Percentiles rank a stretch among this genome's conserved stretches.
phyloP scores from a whole-genome alignment of 2,797 vertebrate species.

The Coregonus sp. region DNA sequence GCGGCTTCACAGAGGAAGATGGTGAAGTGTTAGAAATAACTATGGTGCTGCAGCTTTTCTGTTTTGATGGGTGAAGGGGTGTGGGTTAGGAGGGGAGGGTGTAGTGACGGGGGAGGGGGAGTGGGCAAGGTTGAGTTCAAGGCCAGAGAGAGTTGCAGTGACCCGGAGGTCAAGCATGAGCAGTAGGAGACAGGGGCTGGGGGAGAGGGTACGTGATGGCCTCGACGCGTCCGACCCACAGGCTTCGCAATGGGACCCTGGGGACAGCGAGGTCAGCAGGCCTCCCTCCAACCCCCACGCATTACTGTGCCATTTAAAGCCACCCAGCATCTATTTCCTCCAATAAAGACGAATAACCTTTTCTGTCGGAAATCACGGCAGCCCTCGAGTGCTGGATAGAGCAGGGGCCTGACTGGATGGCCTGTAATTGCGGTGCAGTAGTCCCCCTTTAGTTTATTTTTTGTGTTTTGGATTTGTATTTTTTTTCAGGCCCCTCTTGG shows the following conservation, averaged over 20 bases:
- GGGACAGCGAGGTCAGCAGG: conserved; percentile 74
- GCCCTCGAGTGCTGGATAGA: conserved; percentile 71
- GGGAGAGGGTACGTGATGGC: conserved; percentile 48
- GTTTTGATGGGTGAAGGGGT: conserved; percentile 9
- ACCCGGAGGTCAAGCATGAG: conserved; percentile 58
- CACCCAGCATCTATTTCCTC: conserved; percentile 84
- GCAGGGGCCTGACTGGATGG: conserved; percentile 72
- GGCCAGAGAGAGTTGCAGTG: conserved; percentile 55
- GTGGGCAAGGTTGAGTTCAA: conserved; percentile 62
- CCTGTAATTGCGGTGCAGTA: conserved; percentile 79
- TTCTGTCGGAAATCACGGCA: conserved; percentile 81
- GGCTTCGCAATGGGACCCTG: conserved; percentile 73
- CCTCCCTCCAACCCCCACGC: conserved; percentile 53
- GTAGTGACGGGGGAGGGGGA: conserved; percentile 22
- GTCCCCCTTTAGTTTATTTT: conserved; percentile 76
- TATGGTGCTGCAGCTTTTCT: neutral
- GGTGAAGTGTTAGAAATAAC: conserved; percentile 5
- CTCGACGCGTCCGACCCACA: conserved; percentile 62
- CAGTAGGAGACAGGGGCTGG: conserved; percentile 36
- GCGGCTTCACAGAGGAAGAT: neutral
- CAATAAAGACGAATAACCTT: conserved; percentile 87
- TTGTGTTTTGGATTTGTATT: conserved; percentile 71
- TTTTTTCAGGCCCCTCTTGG: conserved; percentile 56
- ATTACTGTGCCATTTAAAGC: conserved; percentile 83
- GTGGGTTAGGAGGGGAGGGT: neutral